phyloP scores from a whole-genome alignment of 30 jellyfish, hydroid and myxozoan genomes.

The Nemopilema nomurai region DNA sequence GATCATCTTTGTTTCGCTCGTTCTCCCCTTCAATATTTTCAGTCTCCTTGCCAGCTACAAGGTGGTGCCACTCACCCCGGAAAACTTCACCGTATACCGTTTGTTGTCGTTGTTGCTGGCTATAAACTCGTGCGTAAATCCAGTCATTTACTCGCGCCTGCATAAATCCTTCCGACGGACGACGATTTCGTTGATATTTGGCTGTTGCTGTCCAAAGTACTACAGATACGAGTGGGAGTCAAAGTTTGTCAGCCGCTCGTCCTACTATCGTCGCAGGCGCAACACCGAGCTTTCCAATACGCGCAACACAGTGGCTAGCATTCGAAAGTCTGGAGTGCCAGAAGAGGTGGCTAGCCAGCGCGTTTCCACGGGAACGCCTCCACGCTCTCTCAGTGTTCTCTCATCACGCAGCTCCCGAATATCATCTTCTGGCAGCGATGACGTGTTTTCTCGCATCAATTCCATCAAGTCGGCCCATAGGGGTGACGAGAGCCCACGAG shows the following conservation, averaged over 20 bases:
- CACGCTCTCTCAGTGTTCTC: conserved; percentile 35
- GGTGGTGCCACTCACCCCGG: not conserved
- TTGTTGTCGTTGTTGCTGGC: conserved; percentile 58
- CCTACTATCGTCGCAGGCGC: conserved; percentile 46
- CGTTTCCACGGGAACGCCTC: conserved; percentile 41
- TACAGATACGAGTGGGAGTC: conserved; percentile 67
- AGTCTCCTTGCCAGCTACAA: conserved; percentile 21
- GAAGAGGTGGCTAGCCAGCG: conserved; percentile 8
- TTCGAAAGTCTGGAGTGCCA: conserved; percentile 48
- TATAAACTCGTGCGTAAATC: conserved; percentile 88
- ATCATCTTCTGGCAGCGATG: conserved; percentile 55
- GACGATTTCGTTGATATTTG: conserved; percentile 57
- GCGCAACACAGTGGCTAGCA: conserved; percentile 34
- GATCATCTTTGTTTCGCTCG: conserved; percentile 66
- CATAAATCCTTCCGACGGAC: conserved; percentile 82
- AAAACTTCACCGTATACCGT: conserved; percentile 10
- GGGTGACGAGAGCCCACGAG: conserved; percentile 17
- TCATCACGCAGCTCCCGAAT: conserved; percentile 55
- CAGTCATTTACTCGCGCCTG: conserved; percentile 86
- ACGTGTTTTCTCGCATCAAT: conserved; percentile 42
- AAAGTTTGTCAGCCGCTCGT: conserved; percentile 65
- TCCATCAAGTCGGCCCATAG: conserved; percentile 5
- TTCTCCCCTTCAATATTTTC: conserved; percentile 76
- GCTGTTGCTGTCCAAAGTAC: conserved; percentile 72
- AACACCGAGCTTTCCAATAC: conserved; percentile 40